Evolutionary conservation across 2,888 invertebrate genomes (phyloP).

Genomic region (Xiphydria camelus): DNA sequence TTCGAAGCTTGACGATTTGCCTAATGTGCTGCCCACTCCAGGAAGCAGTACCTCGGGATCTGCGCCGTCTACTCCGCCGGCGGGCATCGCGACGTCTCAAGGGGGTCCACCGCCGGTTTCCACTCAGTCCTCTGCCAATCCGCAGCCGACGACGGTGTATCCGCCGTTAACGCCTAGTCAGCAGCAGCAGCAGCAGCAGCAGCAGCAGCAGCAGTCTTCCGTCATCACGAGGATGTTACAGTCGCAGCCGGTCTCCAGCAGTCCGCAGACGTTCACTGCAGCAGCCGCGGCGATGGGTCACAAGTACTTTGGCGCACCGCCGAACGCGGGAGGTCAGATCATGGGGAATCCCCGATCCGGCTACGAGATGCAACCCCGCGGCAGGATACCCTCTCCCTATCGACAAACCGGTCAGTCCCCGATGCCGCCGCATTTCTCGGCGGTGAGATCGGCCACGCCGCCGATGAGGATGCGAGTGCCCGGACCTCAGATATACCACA

Average conservation of each 20-base stretch:
- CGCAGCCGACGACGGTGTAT: slow-evolving; percentile 41
- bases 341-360: slow-evolving; percentile 40
- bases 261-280: slow-evolving; percentile 53
- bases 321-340: slow-evolving; percentile 42
- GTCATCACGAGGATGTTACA: slow-evolving; percentile 69
- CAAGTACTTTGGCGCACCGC: slow-evolving; percentile 54
- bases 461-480: slow-evolving; percentile 53
- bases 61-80: slow-evolving; percentile 50
- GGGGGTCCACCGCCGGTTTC: slow-evolving; percentile 38
- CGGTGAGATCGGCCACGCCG: slow-evolving; percentile 49
- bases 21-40: slow-evolving; percentile 46
- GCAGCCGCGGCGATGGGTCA: slow-evolving; percentile 57
- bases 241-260: slow-evolving; percentile 53
- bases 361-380: slow-evolving; percentile 51
- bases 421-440: slow-evolving; percentile 50
- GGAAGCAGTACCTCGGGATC: slow-evolving; percentile 55
- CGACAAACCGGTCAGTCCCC: slow-evolving; percentile 43
- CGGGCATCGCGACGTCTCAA: slow-evolving; percentile 41
- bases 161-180: slow-evolving; percentile 56
- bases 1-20: slow-evolving; percentile 40
- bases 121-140: slow-evolving; percentile 34
- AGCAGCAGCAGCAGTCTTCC: slow-evolving; percentile 59
- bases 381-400: slow-evolving; percentile 54
- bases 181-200: too few species aligned
- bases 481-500: slow-evolving; percentile 56